phyloP scores from a whole-genome alignment of 2,113 vertebrate species.

The Calyptommatus sinebrachiatus region DNA sequence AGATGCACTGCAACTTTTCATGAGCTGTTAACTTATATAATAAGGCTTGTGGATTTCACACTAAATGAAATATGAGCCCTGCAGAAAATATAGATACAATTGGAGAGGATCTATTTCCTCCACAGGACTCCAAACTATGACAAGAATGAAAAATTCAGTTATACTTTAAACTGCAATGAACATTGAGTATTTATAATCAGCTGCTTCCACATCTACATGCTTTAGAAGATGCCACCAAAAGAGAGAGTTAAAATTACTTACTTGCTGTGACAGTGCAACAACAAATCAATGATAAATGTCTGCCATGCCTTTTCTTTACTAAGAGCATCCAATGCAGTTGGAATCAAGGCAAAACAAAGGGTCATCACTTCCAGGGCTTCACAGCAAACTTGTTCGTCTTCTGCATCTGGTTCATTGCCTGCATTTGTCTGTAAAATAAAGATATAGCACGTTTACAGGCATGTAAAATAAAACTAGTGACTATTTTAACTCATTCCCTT shows the following conservation, averaged over 20 bases:
- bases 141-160: not conserved
- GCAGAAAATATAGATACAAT: too few species aligned
- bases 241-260: constrained; percentile 68
- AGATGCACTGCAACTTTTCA: too few species aligned
- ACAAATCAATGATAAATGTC: constrained; percentile 96
- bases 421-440: constrained; percentile 85
- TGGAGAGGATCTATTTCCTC: too few species aligned
- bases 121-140: not conserved
- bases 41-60: too few species aligned
- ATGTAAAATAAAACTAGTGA: constrained; percentile 23
- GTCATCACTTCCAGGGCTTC: constrained; percentile 98
- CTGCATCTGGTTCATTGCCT: constrained; percentile 90
- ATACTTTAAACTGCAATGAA: not conserved
- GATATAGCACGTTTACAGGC: constrained; percentile 23
- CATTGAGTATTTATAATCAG: not conserved
- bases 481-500: constrained; percentile 15
- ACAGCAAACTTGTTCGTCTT: constrained; percentile 98
- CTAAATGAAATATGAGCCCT: too few species aligned
- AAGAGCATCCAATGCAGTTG: constrained; percentile 93
- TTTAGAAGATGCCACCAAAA: not conserved
- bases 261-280: constrained; percentile 98
- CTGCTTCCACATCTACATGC: not conserved
- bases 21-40: too few species aligned
- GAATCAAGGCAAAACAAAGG: constrained; percentile 95
- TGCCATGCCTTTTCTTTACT: constrained; percentile 99